Conservation (phyloP, 2,797 vertebrate genomes). For the Varecia variegata region DNA sequence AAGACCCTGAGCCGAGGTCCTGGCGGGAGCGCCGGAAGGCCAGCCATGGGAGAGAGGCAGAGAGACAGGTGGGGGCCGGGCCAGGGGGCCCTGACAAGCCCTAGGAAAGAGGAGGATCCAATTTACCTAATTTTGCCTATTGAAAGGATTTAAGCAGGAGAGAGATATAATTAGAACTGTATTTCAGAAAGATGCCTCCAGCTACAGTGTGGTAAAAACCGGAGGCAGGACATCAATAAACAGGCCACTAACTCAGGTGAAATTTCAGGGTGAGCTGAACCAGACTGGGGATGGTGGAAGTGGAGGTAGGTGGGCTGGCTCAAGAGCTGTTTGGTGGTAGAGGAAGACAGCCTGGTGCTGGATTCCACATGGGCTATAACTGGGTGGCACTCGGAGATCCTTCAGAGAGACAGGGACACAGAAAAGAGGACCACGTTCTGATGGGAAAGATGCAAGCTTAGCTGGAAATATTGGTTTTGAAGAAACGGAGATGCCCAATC, state of each 20-base stretch:
- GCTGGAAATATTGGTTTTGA: neutral
- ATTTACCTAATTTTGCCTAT: neutral
- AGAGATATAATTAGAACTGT: neutral
- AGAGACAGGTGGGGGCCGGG: neutral
- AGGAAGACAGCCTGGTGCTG: neutral
- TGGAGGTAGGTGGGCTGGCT: neutral
- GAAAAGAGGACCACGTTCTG: neutral
- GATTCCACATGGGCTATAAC: neutral
- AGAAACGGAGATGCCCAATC: neutral
- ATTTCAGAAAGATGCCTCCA: neutral
- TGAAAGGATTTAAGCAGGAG: neutral
- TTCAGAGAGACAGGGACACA: neutral
- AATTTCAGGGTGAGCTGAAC: no score
- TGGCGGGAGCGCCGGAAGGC: neutral
- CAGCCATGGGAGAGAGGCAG: neutral
- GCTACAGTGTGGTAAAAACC: neutral
- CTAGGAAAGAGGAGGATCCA: neutral
- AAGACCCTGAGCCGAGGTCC: neutral
- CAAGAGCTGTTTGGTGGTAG: neutral
- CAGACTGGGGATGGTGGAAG: neutral
- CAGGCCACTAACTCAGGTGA: neutral
- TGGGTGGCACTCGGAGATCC: neutral
- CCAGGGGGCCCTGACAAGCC: neutral
- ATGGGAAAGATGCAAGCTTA: neutral
- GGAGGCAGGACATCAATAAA: neutral